A percentile compares a stretch with the other conserved stretches of the same genome.
phyloP scores from a whole-genome alignment of 2,797 vertebrate genomes.

The Paratrypauchen microcephalus region DNA sequence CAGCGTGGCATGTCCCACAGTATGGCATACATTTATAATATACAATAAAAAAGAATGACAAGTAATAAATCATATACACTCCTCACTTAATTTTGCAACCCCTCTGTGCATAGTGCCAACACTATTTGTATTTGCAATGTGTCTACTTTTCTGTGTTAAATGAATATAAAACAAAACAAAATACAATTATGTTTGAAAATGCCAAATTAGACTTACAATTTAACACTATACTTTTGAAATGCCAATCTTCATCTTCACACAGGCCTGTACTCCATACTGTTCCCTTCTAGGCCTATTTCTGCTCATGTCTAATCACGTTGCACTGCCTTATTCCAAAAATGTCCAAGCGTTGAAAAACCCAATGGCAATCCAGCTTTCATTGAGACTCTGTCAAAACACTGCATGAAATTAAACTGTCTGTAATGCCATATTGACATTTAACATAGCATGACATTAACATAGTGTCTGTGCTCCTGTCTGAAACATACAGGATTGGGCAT shows the following conservation, averaged over 20 bases:
- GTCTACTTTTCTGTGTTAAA: too few species aligned
- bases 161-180: too few species aligned
- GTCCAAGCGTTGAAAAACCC: constrained; percentile 3
- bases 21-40: too few species aligned
- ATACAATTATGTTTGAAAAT: too few species aligned
- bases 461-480: constrained; percentile 21
- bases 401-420: constrained; percentile 20
- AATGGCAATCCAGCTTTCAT: constrained; percentile 29
- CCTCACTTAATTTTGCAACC: too few species aligned
- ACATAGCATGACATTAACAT: constrained; percentile 10
- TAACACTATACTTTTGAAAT: background rate
- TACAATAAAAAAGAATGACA: too few species aligned
- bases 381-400: constrained; percentile 34
- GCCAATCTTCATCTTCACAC: background rate
- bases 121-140: too few species aligned
- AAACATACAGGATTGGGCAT: constrained; percentile 19
- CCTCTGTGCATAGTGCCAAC: too few species aligned
- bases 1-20: too few species aligned
- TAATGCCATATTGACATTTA: constrained; percentile 18
- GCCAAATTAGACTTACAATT: background rate
- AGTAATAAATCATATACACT: too few species aligned
- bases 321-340: constrained; percentile 15
- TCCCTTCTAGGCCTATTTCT: constrained; percentile 1
- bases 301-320: constrained; percentile 24
- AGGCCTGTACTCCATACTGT: background rate